Evolutionary conservation across 2,113 vertebrate species (phyloP).

Genomic region (Orientallactaga bullata): DNA sequence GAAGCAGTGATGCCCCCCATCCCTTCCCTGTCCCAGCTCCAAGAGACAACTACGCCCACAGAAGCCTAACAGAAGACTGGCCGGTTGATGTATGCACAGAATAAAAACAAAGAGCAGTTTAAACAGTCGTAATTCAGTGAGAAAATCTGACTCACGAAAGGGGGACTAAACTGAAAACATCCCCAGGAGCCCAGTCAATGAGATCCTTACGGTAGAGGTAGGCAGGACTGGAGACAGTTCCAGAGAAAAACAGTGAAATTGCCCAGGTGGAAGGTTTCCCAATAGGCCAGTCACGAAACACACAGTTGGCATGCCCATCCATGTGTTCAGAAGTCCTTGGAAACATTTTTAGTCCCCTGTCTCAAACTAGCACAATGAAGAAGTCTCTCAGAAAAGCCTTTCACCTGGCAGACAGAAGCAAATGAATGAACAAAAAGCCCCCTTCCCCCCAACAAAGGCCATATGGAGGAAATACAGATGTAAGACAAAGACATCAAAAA

Average conservation of each 20-base stretch:
- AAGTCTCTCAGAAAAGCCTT: not conserved
- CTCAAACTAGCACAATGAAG: not conserved
- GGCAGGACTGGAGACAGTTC: not conserved
- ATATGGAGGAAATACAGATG: not conserved
- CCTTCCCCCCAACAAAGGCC: not conserved
- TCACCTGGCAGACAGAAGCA: not conserved
- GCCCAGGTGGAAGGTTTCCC: too few species aligned
- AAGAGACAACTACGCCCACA: accelerated
- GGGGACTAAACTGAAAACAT: not conserved
- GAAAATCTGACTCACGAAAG: not conserved
- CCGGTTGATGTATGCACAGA: not conserved
- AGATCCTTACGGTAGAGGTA: not conserved
- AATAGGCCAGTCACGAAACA: not conserved
- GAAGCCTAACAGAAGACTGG: not conserved
- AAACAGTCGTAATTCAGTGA: not conserved
- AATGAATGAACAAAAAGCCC: not conserved
- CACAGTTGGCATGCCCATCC: too few species aligned
- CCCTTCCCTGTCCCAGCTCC: too few species aligned
- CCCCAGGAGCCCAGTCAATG: not conserved
- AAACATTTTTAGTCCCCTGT: not conserved
- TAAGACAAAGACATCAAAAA: too few species aligned
- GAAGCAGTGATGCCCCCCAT: not conserved
- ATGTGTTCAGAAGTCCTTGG: not conserved
- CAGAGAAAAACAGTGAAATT: not conserved
- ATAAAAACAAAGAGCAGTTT: not conserved